These are phyloP conservation scores for Acromyrmex charruanus DNA, from an alignment of 1,140 invertebrate genomes.

Conservation along the genomic window DNA sequence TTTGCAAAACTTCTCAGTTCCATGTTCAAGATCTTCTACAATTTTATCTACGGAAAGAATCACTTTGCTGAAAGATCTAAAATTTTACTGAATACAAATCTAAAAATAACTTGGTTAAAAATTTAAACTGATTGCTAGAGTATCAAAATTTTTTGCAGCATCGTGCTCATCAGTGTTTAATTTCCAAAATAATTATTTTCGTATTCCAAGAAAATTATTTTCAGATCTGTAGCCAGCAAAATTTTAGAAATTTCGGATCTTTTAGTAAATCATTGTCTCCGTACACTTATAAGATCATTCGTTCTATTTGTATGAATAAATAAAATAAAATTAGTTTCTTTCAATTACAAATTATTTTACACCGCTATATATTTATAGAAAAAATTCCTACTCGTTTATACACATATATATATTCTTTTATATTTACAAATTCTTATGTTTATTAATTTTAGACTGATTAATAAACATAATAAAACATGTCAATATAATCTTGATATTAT, in stretches of 20 bases:
- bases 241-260: too few relatives aligned
- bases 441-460: background rate
- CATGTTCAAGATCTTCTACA: background rate
- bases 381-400: background rate
- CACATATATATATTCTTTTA: background rate
- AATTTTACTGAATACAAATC: too few relatives aligned
- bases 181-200: too few relatives aligned
- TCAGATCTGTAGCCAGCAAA: too few relatives aligned
- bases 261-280: too few relatives aligned
- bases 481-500: background rate
- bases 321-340: background rate
- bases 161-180: too few relatives aligned
- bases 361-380: background rate
- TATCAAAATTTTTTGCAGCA: too few relatives aligned
- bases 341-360: slow-evolving; percentile 17
- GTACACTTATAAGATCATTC: slow-evolving; percentile 13
- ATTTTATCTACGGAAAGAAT: slow-evolving; percentile 18
- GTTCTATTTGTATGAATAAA: slow-evolving; percentile 15
- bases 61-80: too few relatives aligned
- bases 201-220: too few relatives aligned
- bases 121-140: too few relatives aligned
- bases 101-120: too few relatives aligned
- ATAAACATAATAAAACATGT: background rate
- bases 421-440: background rate
- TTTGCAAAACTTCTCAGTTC: slow-evolving; percentile 32